Percentiles rank a stretch among this genome's conserved stretches.
Evolutionary conservation across 2,797 vertebrate species (phyloP).

Genomic region (Aplochiton taeniatus): DNA sequence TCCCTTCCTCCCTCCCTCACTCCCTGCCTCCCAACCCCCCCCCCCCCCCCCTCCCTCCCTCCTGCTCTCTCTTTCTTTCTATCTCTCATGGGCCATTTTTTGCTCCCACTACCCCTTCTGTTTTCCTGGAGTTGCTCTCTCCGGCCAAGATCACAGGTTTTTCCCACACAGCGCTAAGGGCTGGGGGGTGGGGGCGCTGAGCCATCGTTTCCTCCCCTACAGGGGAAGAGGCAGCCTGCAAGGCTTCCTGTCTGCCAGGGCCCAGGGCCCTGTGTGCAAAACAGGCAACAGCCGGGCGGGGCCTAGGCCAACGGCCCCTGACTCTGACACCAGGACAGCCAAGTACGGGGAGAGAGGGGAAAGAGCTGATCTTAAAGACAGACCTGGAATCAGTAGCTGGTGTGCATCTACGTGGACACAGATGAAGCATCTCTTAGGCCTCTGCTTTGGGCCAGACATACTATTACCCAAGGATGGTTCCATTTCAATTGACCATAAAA

Average conservation of each 20-base stretch:
- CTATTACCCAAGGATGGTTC: too few species aligned
- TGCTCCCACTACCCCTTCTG: constrained; percentile 10
- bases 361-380: neutral
- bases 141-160: constrained; percentile 45
- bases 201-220: constrained; percentile 61
- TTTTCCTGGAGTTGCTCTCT: constrained; percentile 45
- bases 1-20: constrained; percentile 12
- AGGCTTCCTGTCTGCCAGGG: constrained; percentile 65
- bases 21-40: constrained; percentile 1
- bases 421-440: too few species aligned
- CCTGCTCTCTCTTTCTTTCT: constrained; percentile 10
- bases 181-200: constrained; percentile 44
- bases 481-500: too few species aligned
- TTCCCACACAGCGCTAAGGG: constrained; percentile 65
- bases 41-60: neutral
- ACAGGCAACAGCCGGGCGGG: constrained; percentile 35
- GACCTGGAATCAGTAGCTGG: too few species aligned
- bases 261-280: constrained; percentile 50
- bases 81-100: constrained; percentile 9
- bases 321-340: neutral
- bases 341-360: constrained; percentile 8
- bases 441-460: too few species aligned
- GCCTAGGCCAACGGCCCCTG: constrained; percentile 1
- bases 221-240: constrained; percentile 32
- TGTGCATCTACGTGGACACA: too few species aligned